A percentile compares a stretch with the other conserved stretches of the same genome.
Conservation (phyloP, 2,888 invertebrate genomes). For the Hermaeophaga mercurialis region DNA sequence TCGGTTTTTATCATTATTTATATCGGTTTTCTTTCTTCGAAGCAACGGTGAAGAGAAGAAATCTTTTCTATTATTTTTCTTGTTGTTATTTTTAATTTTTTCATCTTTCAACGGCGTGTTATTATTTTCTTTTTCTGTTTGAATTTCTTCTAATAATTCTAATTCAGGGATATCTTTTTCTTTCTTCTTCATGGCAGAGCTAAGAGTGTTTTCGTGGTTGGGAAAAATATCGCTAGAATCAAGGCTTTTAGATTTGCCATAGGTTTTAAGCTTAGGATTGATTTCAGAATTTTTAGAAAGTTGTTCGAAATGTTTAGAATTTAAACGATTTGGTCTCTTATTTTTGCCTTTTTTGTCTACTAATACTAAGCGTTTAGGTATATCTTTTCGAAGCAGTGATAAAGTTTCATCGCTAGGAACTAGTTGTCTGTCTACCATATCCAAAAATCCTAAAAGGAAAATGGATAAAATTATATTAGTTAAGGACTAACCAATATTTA, state of each 20-base stretch:
- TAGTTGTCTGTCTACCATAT: slow-evolving; percentile 77
- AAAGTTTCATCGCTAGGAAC: slow-evolving; percentile 76
- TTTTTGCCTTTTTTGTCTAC: slow-evolving; percentile 63
- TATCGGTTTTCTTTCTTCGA: slow-evolving; percentile 54
- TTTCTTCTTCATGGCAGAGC: slow-evolving; percentile 43
- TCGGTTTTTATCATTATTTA: slow-evolving; percentile 37
- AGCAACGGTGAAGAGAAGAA: slow-evolving; percentile 57
- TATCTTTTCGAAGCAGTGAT: slow-evolving; percentile 73
- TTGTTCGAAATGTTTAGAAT: slow-evolving; percentile 37
- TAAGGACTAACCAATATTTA: neutral
- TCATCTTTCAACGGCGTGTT: slow-evolving; percentile 25
- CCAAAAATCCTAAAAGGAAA: slow-evolving; percentile 59
- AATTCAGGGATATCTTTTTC: slow-evolving; percentile 51
- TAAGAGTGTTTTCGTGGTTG: slow-evolving; percentile 51
- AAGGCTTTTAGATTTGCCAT: slow-evolving; percentile 81
- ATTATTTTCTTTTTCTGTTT: slow-evolving; percentile 19
- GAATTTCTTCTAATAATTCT: slow-evolving; percentile 33
- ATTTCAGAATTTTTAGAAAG: slow-evolving; percentile 39
- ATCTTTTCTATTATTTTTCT: slow-evolving; percentile 51
- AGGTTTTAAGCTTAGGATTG: slow-evolving; percentile 59
- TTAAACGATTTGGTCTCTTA: slow-evolving; percentile 43
- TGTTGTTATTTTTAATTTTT: slow-evolving; percentile 42
- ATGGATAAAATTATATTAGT: neutral
- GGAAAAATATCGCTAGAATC: slow-evolving; percentile 83
- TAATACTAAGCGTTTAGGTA: slow-evolving; percentile 76